phyloP scores from a whole-genome alignment of 1,140 invertebrate genomes.

The Rhopalosiphum maidis region DNA sequence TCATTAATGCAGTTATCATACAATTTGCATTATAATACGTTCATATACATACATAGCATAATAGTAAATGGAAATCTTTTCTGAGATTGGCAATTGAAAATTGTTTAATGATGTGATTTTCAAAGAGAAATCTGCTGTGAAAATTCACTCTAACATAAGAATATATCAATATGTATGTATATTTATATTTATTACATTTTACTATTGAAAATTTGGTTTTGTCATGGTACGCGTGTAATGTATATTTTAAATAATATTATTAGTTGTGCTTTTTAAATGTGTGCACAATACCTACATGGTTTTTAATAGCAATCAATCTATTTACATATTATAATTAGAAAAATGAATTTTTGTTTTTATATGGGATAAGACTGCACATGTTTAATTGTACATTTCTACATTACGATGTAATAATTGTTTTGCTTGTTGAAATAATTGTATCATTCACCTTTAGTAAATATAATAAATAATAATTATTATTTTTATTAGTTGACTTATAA shows the following conservation, averaged over 20 bases:
- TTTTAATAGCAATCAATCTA: neutral
- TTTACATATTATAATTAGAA: neutral
- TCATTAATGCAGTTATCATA: neutral
- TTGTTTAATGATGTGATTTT: constrained; percentile 37
- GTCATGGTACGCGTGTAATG: neutral
- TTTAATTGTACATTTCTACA: neutral
- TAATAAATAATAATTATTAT: neutral
- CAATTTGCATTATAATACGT: neutral
- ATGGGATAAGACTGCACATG: neutral
- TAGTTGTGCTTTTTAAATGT: neutral
- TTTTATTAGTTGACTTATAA: too few relatives aligned
- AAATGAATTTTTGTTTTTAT: neutral
- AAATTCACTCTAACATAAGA: constrained; percentile 8
- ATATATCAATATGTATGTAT: neutral
- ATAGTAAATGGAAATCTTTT: constrained; percentile 1
- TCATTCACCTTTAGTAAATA: neutral
- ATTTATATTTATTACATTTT: neutral
- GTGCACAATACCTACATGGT: neutral
- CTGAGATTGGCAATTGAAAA: neutral
- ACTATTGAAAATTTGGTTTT: neutral
- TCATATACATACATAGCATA: neutral
- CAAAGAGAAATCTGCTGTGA: constrained; percentile 22
- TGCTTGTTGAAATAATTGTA: neutral
- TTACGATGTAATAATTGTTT: neutral
- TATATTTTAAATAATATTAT: neutral